phyloP scores from a whole-genome alignment of 2,797 vertebrate genomes.

The Squalus acanthias region DNA sequence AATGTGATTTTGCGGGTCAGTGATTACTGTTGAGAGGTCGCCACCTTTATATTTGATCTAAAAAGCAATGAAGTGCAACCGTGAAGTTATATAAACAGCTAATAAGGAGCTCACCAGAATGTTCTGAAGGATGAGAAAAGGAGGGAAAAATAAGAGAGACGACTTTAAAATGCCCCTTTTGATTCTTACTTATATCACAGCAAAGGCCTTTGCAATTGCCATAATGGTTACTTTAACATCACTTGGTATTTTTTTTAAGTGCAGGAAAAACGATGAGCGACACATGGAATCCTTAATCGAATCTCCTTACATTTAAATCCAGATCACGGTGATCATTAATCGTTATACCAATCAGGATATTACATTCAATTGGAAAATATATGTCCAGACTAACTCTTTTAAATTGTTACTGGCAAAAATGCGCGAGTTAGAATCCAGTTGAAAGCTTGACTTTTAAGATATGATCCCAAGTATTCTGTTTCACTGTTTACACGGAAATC shows the following conservation, averaged over 20 bases:
- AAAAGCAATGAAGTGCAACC: conserved; percentile 41
- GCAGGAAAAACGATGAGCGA: background rate
- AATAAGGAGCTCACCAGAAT: conserved; percentile 24
- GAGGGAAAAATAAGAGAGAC: background rate
- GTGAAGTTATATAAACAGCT: conserved; percentile 34
- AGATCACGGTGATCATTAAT: background rate
- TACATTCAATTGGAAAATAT: background rate
- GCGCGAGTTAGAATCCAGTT: background rate
- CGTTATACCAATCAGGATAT: background rate
- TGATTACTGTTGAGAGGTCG: conserved; percentile 44
- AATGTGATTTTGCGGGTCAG: conserved; percentile 47
- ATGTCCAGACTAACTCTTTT: background rate
- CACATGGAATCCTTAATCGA: background rate
- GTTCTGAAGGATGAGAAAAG: background rate
- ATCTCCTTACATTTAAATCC: background rate
- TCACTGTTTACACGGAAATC: background rate
- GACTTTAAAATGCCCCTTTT: background rate
- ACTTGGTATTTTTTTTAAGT: background rate
- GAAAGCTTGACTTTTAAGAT: background rate
- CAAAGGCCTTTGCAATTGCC: background rate
- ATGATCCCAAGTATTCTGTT: background rate
- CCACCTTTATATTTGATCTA: conserved; percentile 43
- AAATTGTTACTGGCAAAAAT: background rate
- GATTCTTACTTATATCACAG: background rate
- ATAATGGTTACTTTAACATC: background rate